Evolutionary conservation across 2,113 vertebrate genomes (phyloP).

Genomic region (Notechis scutatus): DNA sequence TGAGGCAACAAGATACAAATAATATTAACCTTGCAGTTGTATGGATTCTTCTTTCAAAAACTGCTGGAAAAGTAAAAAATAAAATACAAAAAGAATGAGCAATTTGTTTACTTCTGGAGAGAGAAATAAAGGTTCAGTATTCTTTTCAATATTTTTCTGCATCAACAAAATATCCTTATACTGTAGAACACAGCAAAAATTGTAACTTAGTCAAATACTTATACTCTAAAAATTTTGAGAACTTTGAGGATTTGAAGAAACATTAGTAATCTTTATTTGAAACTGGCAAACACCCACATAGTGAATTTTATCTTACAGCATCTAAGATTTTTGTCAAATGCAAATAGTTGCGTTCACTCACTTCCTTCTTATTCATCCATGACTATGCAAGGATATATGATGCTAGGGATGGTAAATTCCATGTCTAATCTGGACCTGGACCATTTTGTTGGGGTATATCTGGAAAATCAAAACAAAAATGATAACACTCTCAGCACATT

Average conservation of each 20-base stretch:
- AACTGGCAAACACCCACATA: not conserved
- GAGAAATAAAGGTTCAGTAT: not conserved
- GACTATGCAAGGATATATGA: too few relatives aligned
- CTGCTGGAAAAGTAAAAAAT: not conserved
- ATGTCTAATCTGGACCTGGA: not conserved
- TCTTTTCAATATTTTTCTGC: not conserved
- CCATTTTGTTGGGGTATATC: not conserved
- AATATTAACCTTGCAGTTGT: slow-evolving; percentile 20
- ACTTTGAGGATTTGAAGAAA: not conserved
- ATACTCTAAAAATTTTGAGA: not conserved
- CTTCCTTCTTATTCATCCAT: not conserved
- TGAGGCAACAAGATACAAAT: slow-evolving; percentile 27
- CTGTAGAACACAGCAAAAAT: not conserved
- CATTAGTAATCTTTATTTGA: not conserved
- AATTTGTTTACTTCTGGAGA: not conserved
- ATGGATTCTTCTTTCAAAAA: not conserved
- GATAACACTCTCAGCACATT: not conserved
- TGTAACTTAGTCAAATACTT: not conserved
- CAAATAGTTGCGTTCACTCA: not conserved
- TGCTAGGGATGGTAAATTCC: not conserved
- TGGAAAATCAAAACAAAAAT: not conserved
- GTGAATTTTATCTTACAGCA: not conserved
- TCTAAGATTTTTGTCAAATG: not conserved
- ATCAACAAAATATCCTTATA: not conserved
- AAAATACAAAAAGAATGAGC: not conserved